Evolutionary conservation across 2,113 vertebrate species (phyloP).

Genomic region (Chiloscyllium plagiosum): DNA sequence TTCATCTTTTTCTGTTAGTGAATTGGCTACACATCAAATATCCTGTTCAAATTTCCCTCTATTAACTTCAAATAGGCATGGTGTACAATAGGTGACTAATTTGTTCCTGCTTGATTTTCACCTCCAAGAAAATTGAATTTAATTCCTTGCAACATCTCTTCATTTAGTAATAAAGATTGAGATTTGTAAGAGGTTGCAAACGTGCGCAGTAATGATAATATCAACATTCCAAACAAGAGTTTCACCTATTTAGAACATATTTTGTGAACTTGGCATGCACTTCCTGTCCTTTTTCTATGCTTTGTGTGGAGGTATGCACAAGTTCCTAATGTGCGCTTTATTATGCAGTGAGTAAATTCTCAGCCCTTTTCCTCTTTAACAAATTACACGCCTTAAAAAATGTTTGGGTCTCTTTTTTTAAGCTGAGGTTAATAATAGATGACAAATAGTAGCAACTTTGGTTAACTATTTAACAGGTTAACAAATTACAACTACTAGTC

Average conservation of each 20-base stretch:
- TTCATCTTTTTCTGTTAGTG: no score
- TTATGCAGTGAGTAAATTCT: neutral
- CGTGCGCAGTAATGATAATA: no score
- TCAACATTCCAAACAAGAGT: no score
- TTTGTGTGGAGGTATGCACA: neutral
- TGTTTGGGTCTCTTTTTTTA: neutral
- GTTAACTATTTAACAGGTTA: neutral
- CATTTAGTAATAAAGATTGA: no score
- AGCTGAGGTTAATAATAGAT: neutral
- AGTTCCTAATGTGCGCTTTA: neutral
- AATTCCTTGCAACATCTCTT: no score
- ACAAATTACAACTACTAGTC: neutral
- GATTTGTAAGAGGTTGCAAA: no score
- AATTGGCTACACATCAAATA: no score
- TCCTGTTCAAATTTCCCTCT: no score
- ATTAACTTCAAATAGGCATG: no score
- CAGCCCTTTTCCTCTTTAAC: neutral
- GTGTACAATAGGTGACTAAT: no score
- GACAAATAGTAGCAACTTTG: neutral
- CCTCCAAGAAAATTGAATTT: no score
- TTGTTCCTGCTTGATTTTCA: no score
- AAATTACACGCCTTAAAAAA: neutral
- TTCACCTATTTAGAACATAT: neutral
- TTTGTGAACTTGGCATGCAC: neutral
- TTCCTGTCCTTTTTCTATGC: neutral